phyloP scores from a whole-genome alignment of 2,888 invertebrate species.

The Lasioglossum oenotherae region DNA sequence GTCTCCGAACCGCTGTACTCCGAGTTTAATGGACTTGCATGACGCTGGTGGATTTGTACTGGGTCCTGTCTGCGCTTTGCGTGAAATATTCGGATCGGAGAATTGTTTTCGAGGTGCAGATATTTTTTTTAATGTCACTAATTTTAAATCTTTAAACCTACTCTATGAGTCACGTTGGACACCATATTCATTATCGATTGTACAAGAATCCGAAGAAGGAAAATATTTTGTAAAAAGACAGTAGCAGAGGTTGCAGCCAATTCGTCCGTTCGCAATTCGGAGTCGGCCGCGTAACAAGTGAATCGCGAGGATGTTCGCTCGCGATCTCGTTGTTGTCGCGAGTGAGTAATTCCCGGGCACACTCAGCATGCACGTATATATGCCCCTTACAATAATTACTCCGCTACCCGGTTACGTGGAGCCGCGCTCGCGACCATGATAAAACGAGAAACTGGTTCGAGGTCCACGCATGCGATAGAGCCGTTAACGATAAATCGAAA shows the following conservation, averaged over 20 bases:
- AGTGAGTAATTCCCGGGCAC: constrained; percentile 47
- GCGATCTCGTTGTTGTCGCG: constrained; percentile 31
- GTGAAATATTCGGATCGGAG: not conserved
- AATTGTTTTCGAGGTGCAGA: not conserved
- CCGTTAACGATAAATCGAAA: constrained; percentile 84
- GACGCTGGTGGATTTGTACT: not conserved
- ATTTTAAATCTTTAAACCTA: too few relatives aligned
- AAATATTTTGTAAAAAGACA: not conserved
- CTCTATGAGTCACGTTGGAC: too few relatives aligned
- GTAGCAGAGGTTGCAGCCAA: not conserved
- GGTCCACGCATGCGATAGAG: constrained; percentile 80
- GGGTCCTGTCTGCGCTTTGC: not conserved
- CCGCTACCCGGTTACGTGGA: constrained; percentile 73
- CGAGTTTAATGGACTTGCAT: not conserved
- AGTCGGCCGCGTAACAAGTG: not conserved
- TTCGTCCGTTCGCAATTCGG: not conserved
- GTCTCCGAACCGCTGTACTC: not conserved
- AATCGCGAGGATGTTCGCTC: constrained; percentile 22
- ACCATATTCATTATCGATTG: too few relatives aligned
- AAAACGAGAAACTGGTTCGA: constrained; percentile 78
- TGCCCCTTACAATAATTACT: constrained; percentile 72
- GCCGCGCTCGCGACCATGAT: constrained; percentile 71
- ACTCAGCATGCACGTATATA: constrained; percentile 18
- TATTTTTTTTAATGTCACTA: too few relatives aligned
- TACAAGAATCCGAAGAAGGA: not conserved